Conservation (phyloP, 2,113 vertebrate genomes). For the Turnix velox region DNA sequence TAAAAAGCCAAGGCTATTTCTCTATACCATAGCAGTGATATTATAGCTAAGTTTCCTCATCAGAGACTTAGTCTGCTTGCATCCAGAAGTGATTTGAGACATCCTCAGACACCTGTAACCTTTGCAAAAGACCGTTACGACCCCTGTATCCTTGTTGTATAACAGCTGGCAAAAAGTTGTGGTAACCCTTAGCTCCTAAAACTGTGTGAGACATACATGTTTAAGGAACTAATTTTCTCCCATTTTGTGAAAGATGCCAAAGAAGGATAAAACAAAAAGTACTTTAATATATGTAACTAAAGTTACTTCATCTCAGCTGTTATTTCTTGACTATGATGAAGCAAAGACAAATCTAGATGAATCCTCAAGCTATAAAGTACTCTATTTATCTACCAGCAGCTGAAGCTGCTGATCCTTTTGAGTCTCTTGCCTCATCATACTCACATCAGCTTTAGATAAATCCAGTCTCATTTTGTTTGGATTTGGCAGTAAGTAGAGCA, state of each 20-base stretch:
- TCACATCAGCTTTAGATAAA: neutral
- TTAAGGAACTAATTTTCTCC: neutral
- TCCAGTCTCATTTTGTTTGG: neutral
- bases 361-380: neutral
- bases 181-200: neutral
- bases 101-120: neutral
- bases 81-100: neutral
- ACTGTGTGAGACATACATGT: neutral
- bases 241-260: neutral
- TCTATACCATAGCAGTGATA: neutral
- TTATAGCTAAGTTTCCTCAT: neutral
- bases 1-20: neutral
- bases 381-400: neutral
- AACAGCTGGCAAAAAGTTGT: neutral
- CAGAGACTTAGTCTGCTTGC: accelerated
- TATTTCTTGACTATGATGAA: neutral
- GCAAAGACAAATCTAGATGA: neutral
- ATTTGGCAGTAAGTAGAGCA: neutral
- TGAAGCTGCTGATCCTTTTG: neutral
- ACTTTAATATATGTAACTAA: neutral
- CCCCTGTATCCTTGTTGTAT: neutral
- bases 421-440: neutral
- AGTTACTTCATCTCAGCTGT: neutral
- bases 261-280: neutral
- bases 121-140: neutral